phyloP scores from a whole-genome alignment of 2,888 invertebrate genomes.

The Epinotia brunnichana region DNA sequence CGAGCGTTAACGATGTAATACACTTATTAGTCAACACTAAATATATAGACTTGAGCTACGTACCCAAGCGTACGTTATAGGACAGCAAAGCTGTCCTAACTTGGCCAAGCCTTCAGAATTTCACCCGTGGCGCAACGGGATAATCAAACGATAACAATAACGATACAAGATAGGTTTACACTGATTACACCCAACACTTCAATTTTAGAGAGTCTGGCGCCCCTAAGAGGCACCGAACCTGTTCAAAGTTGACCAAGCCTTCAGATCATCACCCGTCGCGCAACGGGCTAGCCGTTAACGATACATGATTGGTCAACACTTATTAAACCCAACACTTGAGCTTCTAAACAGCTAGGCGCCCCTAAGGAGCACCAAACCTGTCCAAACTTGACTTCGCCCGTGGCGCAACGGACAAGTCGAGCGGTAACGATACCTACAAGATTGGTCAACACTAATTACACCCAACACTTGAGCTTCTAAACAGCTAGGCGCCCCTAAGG shows the following conservation, averaged over 20 bases:
- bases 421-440: background rate
- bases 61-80: no score
- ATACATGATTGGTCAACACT: background rate
- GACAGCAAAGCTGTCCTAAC: no score
- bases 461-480: background rate
- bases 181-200: no score
- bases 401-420: background rate
- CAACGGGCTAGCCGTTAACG: no score
- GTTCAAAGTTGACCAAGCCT: background rate
- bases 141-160: background rate
- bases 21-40: background rate
- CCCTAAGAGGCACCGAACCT: background rate
- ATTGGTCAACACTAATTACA: background rate
- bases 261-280: no score
- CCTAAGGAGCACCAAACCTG: background rate
- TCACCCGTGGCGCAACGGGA: background rate
- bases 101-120: background rate
- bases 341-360: background rate
- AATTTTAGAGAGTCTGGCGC: no score
- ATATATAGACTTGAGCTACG: background rate
- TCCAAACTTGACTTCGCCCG: background rate
- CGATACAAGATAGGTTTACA: no score
- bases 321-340: background rate
- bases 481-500: background rate
- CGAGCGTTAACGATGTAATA: no score